These are phyloP conservation scores for Whitmania pigra DNA, from an alignment of 1,140 invertebrate species.

Conservation along the genomic window DNA sequence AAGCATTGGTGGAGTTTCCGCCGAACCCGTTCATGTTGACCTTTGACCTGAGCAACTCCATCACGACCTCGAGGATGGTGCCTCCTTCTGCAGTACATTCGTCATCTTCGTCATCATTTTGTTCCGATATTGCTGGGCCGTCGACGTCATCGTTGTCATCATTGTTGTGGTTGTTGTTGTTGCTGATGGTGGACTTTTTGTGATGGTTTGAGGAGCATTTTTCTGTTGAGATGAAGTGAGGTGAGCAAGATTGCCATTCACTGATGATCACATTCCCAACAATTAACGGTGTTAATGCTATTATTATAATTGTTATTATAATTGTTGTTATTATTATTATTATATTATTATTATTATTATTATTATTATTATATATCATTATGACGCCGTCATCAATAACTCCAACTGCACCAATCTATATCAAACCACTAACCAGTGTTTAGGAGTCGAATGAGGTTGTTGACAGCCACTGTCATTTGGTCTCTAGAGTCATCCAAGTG, in stretches of 20 bases:
- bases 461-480: background rate
- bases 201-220: background rate
- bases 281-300: background rate
- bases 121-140: too few species aligned
- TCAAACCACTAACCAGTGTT: background rate
- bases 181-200: background rate
- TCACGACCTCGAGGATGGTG: background rate
- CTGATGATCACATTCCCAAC: background rate
- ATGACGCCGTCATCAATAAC: background rate
- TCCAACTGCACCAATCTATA: background rate
- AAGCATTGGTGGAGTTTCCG: background rate
- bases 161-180: background rate
- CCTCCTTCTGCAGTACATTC: background rate
- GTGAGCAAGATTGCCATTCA: background rate
- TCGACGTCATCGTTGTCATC: background rate
- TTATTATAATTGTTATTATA: background rate
- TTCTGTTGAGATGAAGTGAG: background rate
- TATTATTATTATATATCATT: background rate
- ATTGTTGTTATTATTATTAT: background rate
- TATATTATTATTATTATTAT: background rate
- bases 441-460: background rate
- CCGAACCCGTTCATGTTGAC: background rate
- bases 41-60: background rate
- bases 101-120: background rate
- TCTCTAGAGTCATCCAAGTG: background rate